Base-by-base conservation (phyloP, 2,888 invertebrate species). In the Ectemnius cavifrons region DNA sequence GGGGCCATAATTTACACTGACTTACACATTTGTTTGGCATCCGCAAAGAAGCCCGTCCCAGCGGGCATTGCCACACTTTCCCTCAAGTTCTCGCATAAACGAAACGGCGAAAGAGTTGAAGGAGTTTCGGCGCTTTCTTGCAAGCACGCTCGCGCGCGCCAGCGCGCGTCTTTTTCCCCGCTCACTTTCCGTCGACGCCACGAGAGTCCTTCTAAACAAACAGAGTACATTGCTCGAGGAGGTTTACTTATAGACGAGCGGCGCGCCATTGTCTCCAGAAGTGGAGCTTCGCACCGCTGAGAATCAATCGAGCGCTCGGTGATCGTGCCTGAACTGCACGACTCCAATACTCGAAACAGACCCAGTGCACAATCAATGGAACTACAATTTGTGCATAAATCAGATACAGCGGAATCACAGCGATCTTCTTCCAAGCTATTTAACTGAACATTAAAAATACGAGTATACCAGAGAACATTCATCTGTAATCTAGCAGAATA, bases 31-130 rank as follows among this genome's bases (percentile, higher is more conserved):
- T 52, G 52, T 52, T 52, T 52, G 52, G 52, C 52, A 16, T 52
- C 16, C 52, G 14, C 52, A 14, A 37, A 37, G 52, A 52, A 52
- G 52, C 52, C 14, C 16, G 52, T 13, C n/a, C 37, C 37, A 6
- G 37, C 37, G 37, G 37, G 37, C 37, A 8, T 37, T 64, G 28
- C 63, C 45, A 28, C 37, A 66, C 70, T 65, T 65, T 65, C 27
- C 45, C 23, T 47, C 20, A 73, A 66, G 46, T 64, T 73, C 37
- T 59, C 56, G 47, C 59, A 46, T 37, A 64, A 63, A 63, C 72
- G 46, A 69, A 63, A 68, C 63, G 63, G 60, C 60, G 68, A 68
- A 60, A 68, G 68, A 68, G 57, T 70, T 64, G 52, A 60, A 14
- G 63, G 45, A 73, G 60, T 60, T 73, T 73, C 61, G 57, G 68